Percentiles rank a stretch among this genome's conserved stretches.
phyloP scores from a whole-genome alignment of 2,888 invertebrate genomes.

The Dolomedes plantarius region DNA sequence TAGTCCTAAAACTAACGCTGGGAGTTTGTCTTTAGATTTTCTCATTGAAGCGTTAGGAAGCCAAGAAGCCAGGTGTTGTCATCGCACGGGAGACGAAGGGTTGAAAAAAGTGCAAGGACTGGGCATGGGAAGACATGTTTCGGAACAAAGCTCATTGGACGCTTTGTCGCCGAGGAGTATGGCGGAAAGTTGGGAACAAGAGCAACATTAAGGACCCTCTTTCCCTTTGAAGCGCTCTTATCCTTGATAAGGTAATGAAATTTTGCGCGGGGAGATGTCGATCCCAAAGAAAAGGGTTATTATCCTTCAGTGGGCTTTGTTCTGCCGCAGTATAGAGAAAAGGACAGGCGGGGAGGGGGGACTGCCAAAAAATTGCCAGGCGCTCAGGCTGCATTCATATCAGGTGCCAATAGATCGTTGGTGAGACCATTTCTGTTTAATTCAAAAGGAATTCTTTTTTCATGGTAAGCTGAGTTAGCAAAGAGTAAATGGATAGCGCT shows the following conservation, averaged over 20 bases:
- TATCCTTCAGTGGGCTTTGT: conserved; percentile 50
- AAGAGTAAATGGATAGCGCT: too few species aligned
- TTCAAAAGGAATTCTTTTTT: too few species aligned
- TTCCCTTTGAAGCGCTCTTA: neutral
- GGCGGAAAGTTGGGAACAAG: conserved; percentile 28
- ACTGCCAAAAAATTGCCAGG: neutral
- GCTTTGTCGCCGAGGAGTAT: conserved; percentile 31
- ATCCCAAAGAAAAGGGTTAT: conserved; percentile 51
- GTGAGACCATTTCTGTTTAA: too few species aligned
- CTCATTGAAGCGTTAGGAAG: conserved; percentile 38
- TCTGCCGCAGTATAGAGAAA: neutral
- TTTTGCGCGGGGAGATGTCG: conserved; percentile 52
- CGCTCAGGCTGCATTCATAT: too few species aligned
- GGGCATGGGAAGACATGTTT: conserved; percentile 36
- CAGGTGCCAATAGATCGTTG: too few species aligned
- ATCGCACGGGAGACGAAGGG: neutral
- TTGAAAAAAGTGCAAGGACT: conserved; percentile 29
- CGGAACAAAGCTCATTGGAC: conserved; percentile 53
- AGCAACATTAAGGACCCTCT: conserved; percentile 43
- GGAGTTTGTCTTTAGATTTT: conserved; percentile 27
- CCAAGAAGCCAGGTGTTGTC: conserved; percentile 22
- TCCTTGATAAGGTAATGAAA: conserved; percentile 67
- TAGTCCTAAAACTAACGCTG: conserved; percentile 53
- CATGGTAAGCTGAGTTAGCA: too few species aligned
- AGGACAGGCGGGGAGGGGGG: neutral